A percentile compares a stretch with the other conserved stretches of the same genome.
Conservation (phyloP, 2,888 invertebrate species). For the Caenorhabditis virilis region DNA sequence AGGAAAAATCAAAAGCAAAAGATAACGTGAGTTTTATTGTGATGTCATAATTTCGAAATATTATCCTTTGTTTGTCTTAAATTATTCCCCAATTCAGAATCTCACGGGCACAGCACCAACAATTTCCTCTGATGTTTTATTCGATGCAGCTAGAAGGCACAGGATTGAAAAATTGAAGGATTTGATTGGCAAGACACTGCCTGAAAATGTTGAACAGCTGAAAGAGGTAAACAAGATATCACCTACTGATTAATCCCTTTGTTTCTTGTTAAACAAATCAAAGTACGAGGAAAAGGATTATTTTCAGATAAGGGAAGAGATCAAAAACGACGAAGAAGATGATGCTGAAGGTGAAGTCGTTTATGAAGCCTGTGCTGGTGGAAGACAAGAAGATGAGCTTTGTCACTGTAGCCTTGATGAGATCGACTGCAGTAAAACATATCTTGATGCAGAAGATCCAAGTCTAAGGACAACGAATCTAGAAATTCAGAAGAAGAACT, state of each 20-base stretch:
- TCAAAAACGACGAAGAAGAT: slow-evolving; percentile 7
- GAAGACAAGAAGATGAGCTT: slow-evolving; percentile 11
- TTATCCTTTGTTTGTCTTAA: slow-evolving; percentile 6
- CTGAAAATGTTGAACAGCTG: slow-evolving; percentile 9
- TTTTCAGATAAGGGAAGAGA: neutral
- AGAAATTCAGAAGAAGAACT: slow-evolving; percentile 19
- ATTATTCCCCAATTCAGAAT: no score
- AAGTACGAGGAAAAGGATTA: neutral
- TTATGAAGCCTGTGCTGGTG: slow-evolving; percentile 15
- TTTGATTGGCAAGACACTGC: slow-evolving; percentile 5
- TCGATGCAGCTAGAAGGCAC: slow-evolving; percentile 7
- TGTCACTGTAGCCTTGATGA: slow-evolving; percentile 35
- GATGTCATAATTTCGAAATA: no score
- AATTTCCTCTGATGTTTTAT: slow-evolving; percentile 17
- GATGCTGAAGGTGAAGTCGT: slow-evolving; percentile 3
- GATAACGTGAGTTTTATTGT: no score
- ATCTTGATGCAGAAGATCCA: slow-evolving; percentile 13
- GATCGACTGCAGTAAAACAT: slow-evolving; percentile 30
- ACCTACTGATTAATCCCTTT: slow-evolving; percentile 1
- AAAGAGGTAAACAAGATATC: neutral
- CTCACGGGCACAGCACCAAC: slow-evolving; percentile 4
- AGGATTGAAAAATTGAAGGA: slow-evolving; percentile 18
- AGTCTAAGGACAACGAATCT: slow-evolving; percentile 12
- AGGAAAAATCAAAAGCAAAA: neutral
- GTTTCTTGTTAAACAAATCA: slow-evolving; percentile 10